phyloP scores from a whole-genome alignment of 2,888 invertebrate species.

The Brachyptera putata region DNA sequence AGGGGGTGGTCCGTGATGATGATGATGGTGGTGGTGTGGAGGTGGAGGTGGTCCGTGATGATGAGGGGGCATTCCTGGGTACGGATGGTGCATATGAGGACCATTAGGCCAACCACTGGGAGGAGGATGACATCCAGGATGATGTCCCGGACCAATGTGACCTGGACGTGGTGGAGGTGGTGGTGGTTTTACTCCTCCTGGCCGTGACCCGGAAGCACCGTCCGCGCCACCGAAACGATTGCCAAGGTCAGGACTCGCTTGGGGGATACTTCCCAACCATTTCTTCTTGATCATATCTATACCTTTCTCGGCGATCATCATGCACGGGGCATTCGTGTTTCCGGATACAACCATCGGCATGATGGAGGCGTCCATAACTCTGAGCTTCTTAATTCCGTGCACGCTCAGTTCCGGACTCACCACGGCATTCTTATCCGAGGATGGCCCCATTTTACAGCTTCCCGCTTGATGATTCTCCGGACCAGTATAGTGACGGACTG shows the following conservation, averaged over 20 bases:
- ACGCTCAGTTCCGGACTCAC: constrained; percentile 65
- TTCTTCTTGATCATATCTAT: constrained; percentile 51
- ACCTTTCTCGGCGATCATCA: constrained; percentile 58
- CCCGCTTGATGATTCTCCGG: constrained; percentile 82
- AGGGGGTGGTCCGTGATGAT: constrained; percentile 13
- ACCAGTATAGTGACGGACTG: constrained; percentile 64
- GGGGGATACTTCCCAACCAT: constrained; percentile 38
- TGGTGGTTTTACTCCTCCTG: too few species aligned
- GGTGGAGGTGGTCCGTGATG: not conserved
- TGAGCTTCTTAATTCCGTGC: constrained; percentile 54
- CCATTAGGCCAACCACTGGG: not conserved
- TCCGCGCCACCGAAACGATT: constrained; percentile 21
- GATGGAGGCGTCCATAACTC: constrained; percentile 57
- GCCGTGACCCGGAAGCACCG: not conserved
- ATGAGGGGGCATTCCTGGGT: not conserved
- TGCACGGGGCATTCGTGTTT: constrained; percentile 55
- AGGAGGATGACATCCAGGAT: not conserved
- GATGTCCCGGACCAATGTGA: not conserved
- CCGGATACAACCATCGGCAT: constrained; percentile 53
- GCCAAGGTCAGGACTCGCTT: not conserved
- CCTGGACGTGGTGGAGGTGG: not conserved
- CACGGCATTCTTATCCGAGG: constrained; percentile 64
- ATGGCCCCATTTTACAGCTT: constrained; percentile 77
- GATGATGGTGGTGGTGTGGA: not conserved
- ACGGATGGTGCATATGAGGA: not conserved